Conservation (phyloP, 2,113 vertebrate species). For the Pelvicachromis taeniatus region DNA sequence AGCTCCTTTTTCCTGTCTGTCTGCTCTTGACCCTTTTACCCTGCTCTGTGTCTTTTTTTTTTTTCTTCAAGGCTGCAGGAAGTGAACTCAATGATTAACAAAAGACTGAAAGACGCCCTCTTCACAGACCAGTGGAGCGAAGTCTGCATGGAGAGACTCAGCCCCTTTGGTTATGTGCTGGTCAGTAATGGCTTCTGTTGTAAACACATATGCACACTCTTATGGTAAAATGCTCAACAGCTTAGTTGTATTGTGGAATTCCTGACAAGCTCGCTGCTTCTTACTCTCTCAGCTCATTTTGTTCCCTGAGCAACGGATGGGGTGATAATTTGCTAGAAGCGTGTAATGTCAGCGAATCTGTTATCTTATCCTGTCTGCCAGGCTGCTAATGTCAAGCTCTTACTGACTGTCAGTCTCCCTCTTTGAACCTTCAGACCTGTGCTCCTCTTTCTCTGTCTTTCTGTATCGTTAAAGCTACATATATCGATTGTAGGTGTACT, state of each 20-base stretch:
- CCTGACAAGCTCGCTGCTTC: constrained; percentile 2
- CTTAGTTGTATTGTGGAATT: background rate
- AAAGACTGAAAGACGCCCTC: constrained; percentile 92
- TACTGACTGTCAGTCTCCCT: background rate
- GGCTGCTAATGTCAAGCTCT: background rate
- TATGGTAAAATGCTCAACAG: background rate
- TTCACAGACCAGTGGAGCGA: constrained; percentile 99
- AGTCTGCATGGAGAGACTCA: constrained; percentile 93
- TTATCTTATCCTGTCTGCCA: constrained; percentile 11
- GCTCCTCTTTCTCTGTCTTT: background rate
- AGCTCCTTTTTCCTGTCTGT: background rate
- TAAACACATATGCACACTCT: constrained; percentile 21
- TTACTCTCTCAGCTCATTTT: constrained; percentile 24
- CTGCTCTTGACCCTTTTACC: constrained; percentile 8
- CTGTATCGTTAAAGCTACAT: background rate
- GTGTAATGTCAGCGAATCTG: constrained; percentile 43
- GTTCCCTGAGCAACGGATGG: constrained; percentile 39
- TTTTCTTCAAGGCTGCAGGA: constrained; percentile 85
- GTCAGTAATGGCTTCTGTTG: constrained; percentile 72
- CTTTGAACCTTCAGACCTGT: background rate
- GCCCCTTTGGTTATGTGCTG: constrained; percentile 91
- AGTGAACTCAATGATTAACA: constrained; percentile 97
- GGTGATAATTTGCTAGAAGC: constrained; percentile 39
- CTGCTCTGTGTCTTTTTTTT: constrained; percentile 14
- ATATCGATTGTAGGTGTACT: background rate